These are phyloP conservation scores for Emydoidea blandingii DNA, from an alignment of 2,797 vertebrate species.

Conservation along the genomic window DNA sequence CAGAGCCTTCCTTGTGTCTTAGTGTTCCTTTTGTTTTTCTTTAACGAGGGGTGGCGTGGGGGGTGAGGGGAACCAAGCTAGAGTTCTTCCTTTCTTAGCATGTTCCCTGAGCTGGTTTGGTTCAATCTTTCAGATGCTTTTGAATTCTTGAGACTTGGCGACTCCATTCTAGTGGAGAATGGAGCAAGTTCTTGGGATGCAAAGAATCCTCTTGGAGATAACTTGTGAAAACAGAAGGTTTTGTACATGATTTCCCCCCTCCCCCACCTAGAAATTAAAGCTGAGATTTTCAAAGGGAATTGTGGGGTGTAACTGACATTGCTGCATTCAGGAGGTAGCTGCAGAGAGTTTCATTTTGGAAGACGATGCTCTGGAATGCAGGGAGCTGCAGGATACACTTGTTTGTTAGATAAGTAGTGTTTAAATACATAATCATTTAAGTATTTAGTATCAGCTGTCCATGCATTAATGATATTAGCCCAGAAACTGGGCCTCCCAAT, in stretches of 20 bases:
- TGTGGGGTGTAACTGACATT: not conserved
- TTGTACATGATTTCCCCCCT: not conserved
- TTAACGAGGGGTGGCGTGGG: not conserved
- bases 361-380: not conserved
- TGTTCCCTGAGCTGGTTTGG: not conserved
- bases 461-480: not conserved
- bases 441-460: not conserved
- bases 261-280: not conserved
- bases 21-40: not conserved
- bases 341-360: not conserved
- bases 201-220: not conserved
- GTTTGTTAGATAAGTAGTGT: not conserved
- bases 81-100: not conserved
- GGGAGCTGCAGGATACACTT: no score
- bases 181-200: not conserved
- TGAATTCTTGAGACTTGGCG: not conserved
- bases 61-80: rapidly evolving
- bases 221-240: not conserved
- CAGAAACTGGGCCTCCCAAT: not conserved
- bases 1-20: not conserved
- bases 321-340: not conserved
- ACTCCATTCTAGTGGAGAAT: not conserved
- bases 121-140: not conserved
- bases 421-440: not conserved
- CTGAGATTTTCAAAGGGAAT: not conserved